A percentile compares a stretch with the other conserved stretches of the same genome.
Conservation (phyloP, 2,888 invertebrate species). For the Mythimna vitellina region DNA sequence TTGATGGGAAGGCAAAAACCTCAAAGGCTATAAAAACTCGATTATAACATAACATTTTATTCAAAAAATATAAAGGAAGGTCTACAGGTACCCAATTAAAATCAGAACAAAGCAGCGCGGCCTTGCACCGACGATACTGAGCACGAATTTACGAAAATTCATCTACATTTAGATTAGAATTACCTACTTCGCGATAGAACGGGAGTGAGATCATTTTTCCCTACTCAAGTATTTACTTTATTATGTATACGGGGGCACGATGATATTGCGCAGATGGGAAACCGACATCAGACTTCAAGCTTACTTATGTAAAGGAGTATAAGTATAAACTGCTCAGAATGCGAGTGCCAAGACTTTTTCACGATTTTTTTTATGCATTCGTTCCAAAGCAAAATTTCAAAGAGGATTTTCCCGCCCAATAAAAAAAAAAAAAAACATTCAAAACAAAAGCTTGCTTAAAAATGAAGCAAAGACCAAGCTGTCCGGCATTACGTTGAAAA, state of each 20-base stretch:
- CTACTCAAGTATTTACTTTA: slow-evolving; percentile 56
- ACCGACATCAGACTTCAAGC: slow-evolving; percentile 41
- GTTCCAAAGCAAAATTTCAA: slow-evolving; percentile 12
- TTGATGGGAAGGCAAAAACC: slow-evolving; percentile 32
- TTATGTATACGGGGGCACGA: slow-evolving; percentile 61
- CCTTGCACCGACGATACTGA: slow-evolving; percentile 65
- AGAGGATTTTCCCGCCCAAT: no score
- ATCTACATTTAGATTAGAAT: slow-evolving; percentile 75
- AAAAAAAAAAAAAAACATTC: no score
- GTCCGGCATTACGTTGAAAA: slow-evolving; percentile 27
- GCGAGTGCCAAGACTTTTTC: slow-evolving; percentile 30
- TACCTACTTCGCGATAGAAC: slow-evolving; percentile 62
- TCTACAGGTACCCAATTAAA: slow-evolving; percentile 73
- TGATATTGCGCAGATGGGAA: slow-evolving; percentile 53
- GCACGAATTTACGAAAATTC: slow-evolving; percentile 65
- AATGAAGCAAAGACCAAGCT: slow-evolving; percentile 23
- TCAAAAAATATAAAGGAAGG: slow-evolving; percentile 63
- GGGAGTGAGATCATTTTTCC: slow-evolving; percentile 62
- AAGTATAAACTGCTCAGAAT: slow-evolving; percentile 44
- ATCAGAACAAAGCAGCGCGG: slow-evolving; percentile 69
- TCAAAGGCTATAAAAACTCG: slow-evolving; percentile 33
- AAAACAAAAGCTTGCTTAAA: slow-evolving; percentile 28
- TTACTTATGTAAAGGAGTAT: slow-evolving; percentile 51
- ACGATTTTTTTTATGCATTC: slow-evolving; percentile 36
- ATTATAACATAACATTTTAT: slow-evolving; percentile 57